These are phyloP conservation scores for Coilia nasus DNA, from an alignment of 2,797 vertebrate species.

Conservation along the genomic window DNA sequence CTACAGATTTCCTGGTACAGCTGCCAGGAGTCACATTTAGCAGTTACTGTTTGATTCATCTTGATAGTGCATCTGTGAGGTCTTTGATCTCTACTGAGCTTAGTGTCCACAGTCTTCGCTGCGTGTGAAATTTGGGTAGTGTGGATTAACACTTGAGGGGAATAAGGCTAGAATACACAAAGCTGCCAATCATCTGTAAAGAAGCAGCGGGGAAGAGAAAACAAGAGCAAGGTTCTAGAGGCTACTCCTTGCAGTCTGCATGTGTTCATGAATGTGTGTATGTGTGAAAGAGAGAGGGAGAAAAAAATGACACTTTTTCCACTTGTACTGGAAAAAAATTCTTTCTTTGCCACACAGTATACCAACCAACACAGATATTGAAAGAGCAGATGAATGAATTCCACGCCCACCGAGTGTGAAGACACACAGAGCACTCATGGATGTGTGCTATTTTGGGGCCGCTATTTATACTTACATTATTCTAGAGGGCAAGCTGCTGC, in stretches of 20 bases:
- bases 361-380: not conserved
- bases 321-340: not conserved
- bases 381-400: not conserved
- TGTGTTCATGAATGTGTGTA: not conserved
- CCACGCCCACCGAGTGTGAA: not conserved
- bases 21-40: not conserved
- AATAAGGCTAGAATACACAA: constrained; percentile 16
- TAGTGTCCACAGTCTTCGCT: not conserved
- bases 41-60: not conserved
- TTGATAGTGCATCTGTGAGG: not conserved
- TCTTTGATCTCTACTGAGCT: not conserved
- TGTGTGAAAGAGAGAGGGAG: not conserved
- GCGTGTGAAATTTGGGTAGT: not conserved
- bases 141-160: constrained; percentile 10
- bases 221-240: not conserved
- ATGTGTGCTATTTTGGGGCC: not conserved
- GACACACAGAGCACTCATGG: not conserved
- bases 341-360: not conserved
- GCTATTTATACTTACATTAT: not conserved
- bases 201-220: constrained; percentile 7
- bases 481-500: not conserved
- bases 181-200: constrained; percentile 33
- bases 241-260: too few relatives aligned
- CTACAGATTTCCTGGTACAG: not conserved
- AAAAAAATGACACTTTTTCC: not conserved